Percentiles rank a stretch among this genome's conserved stretches.
Evolutionary conservation across 2,797 vertebrate species (phyloP).

Genomic region (Mallotus villosus): DNA sequence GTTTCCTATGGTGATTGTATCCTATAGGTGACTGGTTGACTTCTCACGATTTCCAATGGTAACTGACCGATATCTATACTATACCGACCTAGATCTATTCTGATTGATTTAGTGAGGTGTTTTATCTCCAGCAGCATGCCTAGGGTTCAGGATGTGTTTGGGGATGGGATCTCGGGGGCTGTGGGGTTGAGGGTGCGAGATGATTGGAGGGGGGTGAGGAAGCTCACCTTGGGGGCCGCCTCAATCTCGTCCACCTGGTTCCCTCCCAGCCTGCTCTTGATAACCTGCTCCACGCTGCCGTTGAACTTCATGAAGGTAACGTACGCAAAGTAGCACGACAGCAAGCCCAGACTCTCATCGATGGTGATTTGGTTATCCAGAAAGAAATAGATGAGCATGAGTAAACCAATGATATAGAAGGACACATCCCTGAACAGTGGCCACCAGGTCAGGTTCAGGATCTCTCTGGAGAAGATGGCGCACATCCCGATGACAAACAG

Average conservation of each 20-base stretch:
- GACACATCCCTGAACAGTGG: conserved; percentile 95
- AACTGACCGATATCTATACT: no score
- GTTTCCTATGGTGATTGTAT: no score
- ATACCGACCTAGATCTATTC: no score
- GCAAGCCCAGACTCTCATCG: conserved; percentile 84
- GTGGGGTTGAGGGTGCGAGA: not conserved
- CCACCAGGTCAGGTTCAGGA: conserved; percentile 97
- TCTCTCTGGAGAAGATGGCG: conserved; percentile 93
- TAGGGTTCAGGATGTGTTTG: no score
- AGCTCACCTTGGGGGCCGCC: conserved; percentile 84
- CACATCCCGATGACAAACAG: conserved; percentile 98
- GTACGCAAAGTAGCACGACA: conserved; percentile 84
- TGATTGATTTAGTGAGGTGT: no score
- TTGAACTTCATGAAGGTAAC: conserved; percentile 99
- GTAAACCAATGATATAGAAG: conserved; percentile 92
- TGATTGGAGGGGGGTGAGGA: not conserved
- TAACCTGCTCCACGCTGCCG: conserved; percentile 78
- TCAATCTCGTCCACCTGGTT: conserved; percentile 89
- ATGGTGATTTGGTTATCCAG: conserved; percentile 91
- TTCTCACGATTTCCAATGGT: no score
- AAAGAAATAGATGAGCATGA: conserved; percentile 95
- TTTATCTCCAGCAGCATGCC: no score
- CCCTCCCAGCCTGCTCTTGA: conserved; percentile 79
- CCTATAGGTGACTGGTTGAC: no score
- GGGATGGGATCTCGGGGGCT: no score